Conservation (phyloP, 2,888 invertebrate species). For the Branchellion lobata region DNA sequence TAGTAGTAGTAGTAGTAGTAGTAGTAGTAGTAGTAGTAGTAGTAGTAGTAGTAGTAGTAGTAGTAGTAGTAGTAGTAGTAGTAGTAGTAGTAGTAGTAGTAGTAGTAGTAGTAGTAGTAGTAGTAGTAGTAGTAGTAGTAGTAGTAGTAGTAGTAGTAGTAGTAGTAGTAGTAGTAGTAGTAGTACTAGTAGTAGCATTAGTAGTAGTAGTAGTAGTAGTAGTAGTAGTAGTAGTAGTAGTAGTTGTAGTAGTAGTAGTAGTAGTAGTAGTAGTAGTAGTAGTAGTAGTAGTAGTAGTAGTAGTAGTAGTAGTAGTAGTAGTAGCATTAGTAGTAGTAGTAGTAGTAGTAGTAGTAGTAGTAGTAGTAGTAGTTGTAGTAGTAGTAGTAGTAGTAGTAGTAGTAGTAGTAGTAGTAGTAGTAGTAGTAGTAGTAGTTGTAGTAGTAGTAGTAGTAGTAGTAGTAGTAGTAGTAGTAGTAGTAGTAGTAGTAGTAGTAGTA, state of each 20-base stretch:
- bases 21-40: conserved; percentile 27
- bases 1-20: conserved; percentile 20
- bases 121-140: conserved; percentile 17
- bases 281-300: no score
- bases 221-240: no score
- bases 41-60: conserved; percentile 17
- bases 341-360: no score
- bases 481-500: conserved; percentile 47
- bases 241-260: no score
- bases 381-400: no score
- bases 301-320: no score
- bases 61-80: not conserved
- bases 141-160: not conserved
- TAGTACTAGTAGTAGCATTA: conserved; percentile 40
- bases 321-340: no score
- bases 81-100: not conserved
- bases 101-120: conserved; percentile 20
- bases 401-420: no score
- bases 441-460: conserved; percentile 42
- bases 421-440: conserved; percentile 2
- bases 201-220: no score
- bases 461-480: conserved; percentile 47
- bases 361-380: no score
- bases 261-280: no score
- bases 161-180: conserved; percentile 16